Evolutionary conservation across 2,888 invertebrate species (phyloP), one percentile per base, ranked within the genome.

Genomic region (Marasmarcha lunaedactyla): DNA sequence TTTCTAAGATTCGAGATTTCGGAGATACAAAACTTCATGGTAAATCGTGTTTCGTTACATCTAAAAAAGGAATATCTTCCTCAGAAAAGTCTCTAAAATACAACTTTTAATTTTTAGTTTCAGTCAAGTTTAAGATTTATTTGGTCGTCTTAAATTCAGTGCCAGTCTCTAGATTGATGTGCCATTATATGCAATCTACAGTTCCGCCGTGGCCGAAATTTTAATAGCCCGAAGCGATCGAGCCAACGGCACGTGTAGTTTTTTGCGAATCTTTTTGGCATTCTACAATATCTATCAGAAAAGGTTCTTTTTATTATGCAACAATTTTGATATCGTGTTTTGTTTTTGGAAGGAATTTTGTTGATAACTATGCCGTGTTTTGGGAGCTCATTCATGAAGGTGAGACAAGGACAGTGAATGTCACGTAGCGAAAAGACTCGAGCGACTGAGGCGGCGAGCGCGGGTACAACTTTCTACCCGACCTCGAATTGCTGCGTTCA

Each of bases 401-500:
- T 5, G 30, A 4, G 2, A 9, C 4, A 30, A 11, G 9, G 30
- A 30, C n/a, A 30, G 30, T 7, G 30, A 30, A 3, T 30, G 30
- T 7, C 30, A 11, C 30, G 11, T 30, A n/a, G 30, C 10, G 9
- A 30, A 2, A 7, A 11, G 30, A 30, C 3, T 30, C n/a, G 30
- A 30, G 9, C 30, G 30, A 7, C 10, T 4, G 9, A 30, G 10
- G 30, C 30, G 30, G 10, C 30, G 11, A 30, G 30, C 11, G 25
- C 9, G 10, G 30, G 6, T 7, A 67, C 68, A 73, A 83, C 83
- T 83, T 83, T 83, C 81, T 81, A 79, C 63, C 70, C 64, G 81
- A 81, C 83, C 83, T 83, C 81, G 71, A 79, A 83, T 67, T 74
- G 71, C 76, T 73, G 76, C 78, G 68, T 81, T 83, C 81, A 83